Conservation (phyloP, 2,113 vertebrate genomes). For the Petroica traversi region DNA sequence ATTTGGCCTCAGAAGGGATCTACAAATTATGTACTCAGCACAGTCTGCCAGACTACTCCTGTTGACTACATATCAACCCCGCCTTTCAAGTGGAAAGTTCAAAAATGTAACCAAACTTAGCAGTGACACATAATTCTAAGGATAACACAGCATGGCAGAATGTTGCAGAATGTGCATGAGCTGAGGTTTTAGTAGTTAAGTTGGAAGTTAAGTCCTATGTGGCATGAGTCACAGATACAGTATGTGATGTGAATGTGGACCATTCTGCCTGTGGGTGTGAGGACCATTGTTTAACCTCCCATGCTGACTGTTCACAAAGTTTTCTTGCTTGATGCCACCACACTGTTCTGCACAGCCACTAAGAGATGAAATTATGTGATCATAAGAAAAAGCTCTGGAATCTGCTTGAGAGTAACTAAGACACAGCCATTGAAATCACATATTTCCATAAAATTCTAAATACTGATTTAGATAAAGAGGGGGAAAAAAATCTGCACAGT, state of each 20-base stretch:
- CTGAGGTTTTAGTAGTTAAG: neutral
- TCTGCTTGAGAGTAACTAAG: neutral
- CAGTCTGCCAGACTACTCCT: neutral
- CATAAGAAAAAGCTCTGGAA: neutral
- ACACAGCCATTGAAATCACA: neutral
- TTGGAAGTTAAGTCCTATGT: neutral
- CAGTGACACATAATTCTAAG: neutral
- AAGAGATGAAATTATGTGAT: neutral
- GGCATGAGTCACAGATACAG: accelerated
- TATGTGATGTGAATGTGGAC: too few species aligned
- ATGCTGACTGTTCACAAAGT: neutral
- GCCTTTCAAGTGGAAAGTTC: neutral
- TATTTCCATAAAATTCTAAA: neutral
- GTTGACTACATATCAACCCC: neutral
- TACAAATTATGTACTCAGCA: neutral
- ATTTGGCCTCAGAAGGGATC: neutral
- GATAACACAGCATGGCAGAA: neutral
- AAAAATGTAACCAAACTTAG: neutral
- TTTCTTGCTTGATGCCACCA: neutral
- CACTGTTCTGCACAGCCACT: neutral
- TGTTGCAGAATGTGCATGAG: neutral
- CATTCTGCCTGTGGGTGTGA: accelerated
- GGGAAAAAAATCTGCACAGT: neutral
- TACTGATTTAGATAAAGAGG: neutral
- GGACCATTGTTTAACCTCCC: neutral